These are phyloP conservation scores for Andinoacara biseriatus DNA, from an alignment of 2,113 vertebrate species.

Conservation along the genomic window DNA sequence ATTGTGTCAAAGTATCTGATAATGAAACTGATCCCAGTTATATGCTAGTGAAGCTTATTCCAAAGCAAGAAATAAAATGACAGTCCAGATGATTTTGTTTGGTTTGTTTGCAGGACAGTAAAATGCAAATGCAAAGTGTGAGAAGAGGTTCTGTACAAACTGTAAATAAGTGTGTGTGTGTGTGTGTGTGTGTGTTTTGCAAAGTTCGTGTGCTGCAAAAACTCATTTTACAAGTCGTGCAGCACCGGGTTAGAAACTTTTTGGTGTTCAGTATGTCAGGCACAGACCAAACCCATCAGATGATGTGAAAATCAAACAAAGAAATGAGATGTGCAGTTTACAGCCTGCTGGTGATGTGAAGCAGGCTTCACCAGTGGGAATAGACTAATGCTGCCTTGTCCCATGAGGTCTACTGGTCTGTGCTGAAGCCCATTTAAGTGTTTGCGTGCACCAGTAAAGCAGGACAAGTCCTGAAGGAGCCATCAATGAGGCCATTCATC, in stretches of 20 bases:
- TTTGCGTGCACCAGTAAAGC: slow-evolving; percentile 21
- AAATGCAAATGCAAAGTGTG: background rate
- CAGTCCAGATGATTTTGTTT: background rate
- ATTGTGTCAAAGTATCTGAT: background rate
- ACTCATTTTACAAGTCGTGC: background rate
- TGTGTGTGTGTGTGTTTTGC: background rate
- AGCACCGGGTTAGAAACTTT: fast-evolving
- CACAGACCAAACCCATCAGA: background rate
- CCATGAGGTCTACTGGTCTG: background rate
- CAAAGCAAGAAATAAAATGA: background rate
- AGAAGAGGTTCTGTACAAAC: background rate
- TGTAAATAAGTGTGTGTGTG: background rate
- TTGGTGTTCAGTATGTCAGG: background rate
- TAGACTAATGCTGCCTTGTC: background rate
- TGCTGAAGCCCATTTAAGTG: slow-evolving; percentile 10
- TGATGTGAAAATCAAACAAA: background rate
- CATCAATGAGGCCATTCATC: slow-evolving; percentile 68
- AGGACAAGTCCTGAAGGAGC: slow-evolving; percentile 48
- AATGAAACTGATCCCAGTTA: background rate
- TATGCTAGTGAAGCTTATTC: background rate
- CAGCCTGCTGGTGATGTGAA: background rate
- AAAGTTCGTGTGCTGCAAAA: background rate
- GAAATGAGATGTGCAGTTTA: background rate
- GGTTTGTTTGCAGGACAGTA: too few species aligned
- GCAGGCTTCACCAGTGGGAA: background rate